phyloP scores from a whole-genome alignment of 2,797 vertebrate genomes.

The Diplodus puntazzo region DNA sequence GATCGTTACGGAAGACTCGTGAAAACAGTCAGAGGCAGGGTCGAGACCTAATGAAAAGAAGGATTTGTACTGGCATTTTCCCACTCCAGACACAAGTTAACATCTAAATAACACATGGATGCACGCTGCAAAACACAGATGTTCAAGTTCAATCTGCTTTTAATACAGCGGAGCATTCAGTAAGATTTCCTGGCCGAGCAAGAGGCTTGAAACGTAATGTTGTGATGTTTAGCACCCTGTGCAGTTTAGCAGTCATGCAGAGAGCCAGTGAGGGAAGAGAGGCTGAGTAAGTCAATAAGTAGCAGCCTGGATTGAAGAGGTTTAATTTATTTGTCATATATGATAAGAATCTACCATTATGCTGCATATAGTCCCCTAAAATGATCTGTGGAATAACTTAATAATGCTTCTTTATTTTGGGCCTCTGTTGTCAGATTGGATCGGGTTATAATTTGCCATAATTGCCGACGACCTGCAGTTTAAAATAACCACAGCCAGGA shows the following conservation, averaged over 20 bases:
- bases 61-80: conserved; percentile 60
- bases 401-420: conserved; percentile 54
- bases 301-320: background rate
- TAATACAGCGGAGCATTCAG: conserved; percentile 9
- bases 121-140: conserved; percentile 7
- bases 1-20: conserved; percentile 54
- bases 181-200: conserved; percentile 8
- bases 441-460: conserved; percentile 72
- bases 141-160: conserved; percentile 15
- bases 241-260: background rate
- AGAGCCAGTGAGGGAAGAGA: background rate
- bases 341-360: conserved; percentile 17
- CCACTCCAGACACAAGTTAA: conserved; percentile 53
- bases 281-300: conserved; percentile 16
- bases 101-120: conserved; percentile 54
- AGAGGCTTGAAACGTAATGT: conserved; percentile 15
- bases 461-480: conserved; percentile 70
- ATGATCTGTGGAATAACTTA: conserved; percentile 31
- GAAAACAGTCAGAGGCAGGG: conserved; percentile 60
- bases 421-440: conserved; percentile 68
- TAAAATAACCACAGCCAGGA: conserved; percentile 68
- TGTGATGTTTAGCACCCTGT: conserved; percentile 18
- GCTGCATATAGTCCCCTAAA: conserved; percentile 39
- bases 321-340: background rate
- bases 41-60: conserved; percentile 58